These are phyloP conservation scores for Amblyteles armatorius DNA, from an alignment of 2,888 invertebrate genomes.

Conservation along the genomic window DNA sequence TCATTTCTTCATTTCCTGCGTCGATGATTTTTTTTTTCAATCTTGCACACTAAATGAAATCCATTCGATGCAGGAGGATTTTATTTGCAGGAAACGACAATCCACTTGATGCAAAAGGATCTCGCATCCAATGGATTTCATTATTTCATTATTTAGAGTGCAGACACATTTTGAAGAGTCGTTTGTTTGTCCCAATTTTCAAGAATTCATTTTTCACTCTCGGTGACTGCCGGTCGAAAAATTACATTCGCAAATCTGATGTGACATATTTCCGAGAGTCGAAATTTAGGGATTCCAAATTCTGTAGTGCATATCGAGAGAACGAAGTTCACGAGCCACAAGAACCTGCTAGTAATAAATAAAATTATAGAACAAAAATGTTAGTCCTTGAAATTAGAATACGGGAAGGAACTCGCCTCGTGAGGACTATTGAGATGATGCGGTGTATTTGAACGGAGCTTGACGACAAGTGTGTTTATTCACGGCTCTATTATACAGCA, in stretches of 20 bases:
- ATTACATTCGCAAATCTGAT: background rate
- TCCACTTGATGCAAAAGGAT: too few relatives aligned
- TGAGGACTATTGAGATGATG: constrained; percentile 2
- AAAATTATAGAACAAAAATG: background rate
- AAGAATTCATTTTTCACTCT: background rate
- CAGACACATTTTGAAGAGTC: background rate
- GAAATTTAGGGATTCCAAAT: too few relatives aligned
- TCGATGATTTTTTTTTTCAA: too few relatives aligned
- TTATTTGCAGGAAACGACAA: too few relatives aligned
- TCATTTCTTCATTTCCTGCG: too few relatives aligned
- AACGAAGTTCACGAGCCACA: background rate
- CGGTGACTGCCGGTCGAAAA: background rate
- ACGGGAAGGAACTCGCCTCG: background rate
- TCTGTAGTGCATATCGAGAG: too few relatives aligned
- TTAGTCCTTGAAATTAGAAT: background rate
- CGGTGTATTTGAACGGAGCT: constrained; percentile 14
- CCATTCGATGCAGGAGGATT: too few relatives aligned
- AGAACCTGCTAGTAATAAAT: background rate
- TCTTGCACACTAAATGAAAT: too few relatives aligned
- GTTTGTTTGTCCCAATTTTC: background rate
- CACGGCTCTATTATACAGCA: constrained; percentile 2
- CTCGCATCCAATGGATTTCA: background rate
- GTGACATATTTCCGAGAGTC: background rate
- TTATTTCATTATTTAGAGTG: background rate
- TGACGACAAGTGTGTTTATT: constrained; percentile 11